These are phyloP conservation scores for Antheraea assamensis DNA, from an alignment of 2,888 invertebrate species.

Conservation along the genomic window DNA sequence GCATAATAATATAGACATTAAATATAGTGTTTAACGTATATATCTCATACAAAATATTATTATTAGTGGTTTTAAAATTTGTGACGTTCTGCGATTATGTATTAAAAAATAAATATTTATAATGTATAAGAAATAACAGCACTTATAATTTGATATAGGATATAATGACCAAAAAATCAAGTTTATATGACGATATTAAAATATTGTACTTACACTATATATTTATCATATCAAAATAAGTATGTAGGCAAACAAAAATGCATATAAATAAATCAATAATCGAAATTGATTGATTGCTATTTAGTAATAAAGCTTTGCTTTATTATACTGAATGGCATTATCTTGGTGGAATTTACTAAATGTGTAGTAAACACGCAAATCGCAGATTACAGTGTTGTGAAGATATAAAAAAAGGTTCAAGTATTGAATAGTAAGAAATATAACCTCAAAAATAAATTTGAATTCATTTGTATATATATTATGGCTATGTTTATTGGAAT, in stretches of 20 bases:
- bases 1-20: neutral
- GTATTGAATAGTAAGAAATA: neutral
- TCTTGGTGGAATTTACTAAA: neutral
- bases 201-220: neutral
- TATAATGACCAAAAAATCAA: neutral
- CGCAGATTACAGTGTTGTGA: neutral
- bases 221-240: neutral
- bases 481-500: neutral
- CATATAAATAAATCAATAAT: neutral
- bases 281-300: neutral
- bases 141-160: neutral
- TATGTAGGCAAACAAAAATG: neutral
- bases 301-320: neutral
- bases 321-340: neutral
- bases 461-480: neutral
- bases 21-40: neutral
- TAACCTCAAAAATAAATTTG: neutral
- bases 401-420: neutral
- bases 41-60: no score
- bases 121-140: no score
- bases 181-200: neutral
- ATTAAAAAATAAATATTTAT: neutral
- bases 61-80: no score
- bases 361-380: neutral
- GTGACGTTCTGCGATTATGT: neutral